Evolutionary conservation across 2,113 vertebrate species (phyloP), one percentile per base, ranked within the genome.

Genomic region (Callithrix jacchus): DNA sequence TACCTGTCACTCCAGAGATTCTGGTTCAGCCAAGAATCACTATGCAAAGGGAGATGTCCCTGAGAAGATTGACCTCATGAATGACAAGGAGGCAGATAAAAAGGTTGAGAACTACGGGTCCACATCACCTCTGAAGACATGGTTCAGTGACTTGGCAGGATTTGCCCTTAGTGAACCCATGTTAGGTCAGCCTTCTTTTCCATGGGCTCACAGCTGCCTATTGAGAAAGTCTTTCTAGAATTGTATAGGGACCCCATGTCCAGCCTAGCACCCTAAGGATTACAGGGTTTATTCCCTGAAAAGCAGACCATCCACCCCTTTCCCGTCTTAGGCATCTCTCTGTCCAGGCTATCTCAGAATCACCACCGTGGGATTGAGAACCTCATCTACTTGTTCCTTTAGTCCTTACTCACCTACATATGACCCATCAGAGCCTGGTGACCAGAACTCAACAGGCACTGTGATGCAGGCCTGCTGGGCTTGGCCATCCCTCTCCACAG

Each of bases 141-240:
- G 13, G 40, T 49, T n/a, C 18, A 25, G 4, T 49, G 49, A 42
- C 1, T 37, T 10, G 64, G 56, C 27, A 74, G 47, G 27, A 80
- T 95, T 40, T 89, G 30, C 21, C n/a, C 64, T 27, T 35, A 9
- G 45, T 4, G 32, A 81, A 35, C 42, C 54, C 56, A 68, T 4
- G 17, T 2, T 27, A 37, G 37, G 49, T 73, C 47, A 20, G 45
- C 70, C 45, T 66, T 86, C 40, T 40, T 73, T 80, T 21, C 76
- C n/a, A 35, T 16, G 17, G 47, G 23, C 47, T 95, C 66, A 47
- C 8, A 45, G 56, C 16, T 54, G 32, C 35, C 89, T 66, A 5
- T 16, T 56, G 58, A 54, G 21, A 93, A 92, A 64, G 81, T 10
- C 89, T 92, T 56, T 73, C 61, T 86, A 54, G 79, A 92, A 42